Evolutionary conservation across 2,113 vertebrate genomes (phyloP).

Genomic region (Brevimyrus niger): DNA sequence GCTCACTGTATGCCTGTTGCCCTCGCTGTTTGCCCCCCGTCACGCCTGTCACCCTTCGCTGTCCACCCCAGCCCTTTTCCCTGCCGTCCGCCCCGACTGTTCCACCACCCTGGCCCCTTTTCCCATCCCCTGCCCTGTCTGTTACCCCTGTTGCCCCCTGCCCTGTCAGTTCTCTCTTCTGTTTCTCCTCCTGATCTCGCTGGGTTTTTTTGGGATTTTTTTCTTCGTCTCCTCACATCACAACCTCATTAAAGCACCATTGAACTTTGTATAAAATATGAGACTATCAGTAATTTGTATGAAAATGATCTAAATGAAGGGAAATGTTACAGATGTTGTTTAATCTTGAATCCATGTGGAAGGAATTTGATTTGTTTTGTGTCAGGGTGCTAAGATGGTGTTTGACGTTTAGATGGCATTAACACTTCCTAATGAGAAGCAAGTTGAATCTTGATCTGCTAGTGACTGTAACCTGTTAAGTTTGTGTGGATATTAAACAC

Average conservation of each 20-base stretch:
- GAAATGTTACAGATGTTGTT: background rate
- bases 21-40: background rate
- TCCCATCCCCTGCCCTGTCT: background rate
- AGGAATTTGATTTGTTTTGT: background rate
- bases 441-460: constrained; percentile 2
- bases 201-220: constrained; percentile 7
- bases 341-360: background rate
- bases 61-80: background rate
- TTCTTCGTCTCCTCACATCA: constrained; percentile 17
- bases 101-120: background rate
- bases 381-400: background rate
- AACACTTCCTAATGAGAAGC: background rate
- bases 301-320: constrained; percentile 6
- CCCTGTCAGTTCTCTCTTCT: background rate
- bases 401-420: background rate
- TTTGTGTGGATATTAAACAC: constrained; percentile 60
- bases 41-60: background rate
- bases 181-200: background rate
- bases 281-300: constrained; percentile 18
- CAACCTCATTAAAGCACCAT: constrained; percentile 14
- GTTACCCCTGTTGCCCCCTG: too few species aligned
- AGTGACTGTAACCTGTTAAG: constrained; percentile 51
- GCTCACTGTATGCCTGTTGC: background rate
- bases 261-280: constrained; percentile 1
- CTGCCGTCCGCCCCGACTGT: background rate